Conservation (phyloP, 35 echinoderm and acorn worm genomes). For the Patiria miniata region DNA sequence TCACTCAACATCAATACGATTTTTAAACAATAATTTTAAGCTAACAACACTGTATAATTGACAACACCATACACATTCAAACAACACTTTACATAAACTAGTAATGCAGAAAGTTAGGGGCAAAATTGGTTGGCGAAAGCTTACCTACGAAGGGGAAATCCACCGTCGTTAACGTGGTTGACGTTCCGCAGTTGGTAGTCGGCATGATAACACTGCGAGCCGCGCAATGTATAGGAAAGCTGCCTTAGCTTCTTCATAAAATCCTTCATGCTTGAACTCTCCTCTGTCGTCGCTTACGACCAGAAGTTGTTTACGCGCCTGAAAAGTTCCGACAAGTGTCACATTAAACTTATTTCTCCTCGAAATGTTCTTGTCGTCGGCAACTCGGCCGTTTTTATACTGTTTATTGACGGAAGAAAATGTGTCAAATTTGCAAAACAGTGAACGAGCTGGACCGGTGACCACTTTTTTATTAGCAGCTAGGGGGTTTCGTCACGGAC, state of each 20-base stretch:
- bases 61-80: too few species aligned
- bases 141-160: conserved; percentile 4
- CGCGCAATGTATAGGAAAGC: conserved; percentile 15
- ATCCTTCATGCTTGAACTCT: background rate
- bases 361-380: background rate
- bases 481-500: background rate
- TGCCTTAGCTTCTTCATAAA: conserved; percentile 19
- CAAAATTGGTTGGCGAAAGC: background rate
- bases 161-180: background rate
- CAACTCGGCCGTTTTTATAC: background rate
- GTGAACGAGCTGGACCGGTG: conserved; percentile 21
- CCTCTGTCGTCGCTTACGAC: background rate
- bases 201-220: conserved; percentile 6
- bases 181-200: background rate
- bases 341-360: background rate
- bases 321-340: background rate
- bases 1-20: too few species aligned
- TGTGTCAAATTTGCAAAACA: conserved; percentile 22
- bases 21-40: too few species aligned
- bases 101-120: too few species aligned
- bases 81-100: too few species aligned
- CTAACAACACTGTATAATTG: too few species aligned
- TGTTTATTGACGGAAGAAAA: conserved; percentile 14
- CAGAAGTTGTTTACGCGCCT: background rate
- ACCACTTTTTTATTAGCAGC: conserved; percentile 16